These are phyloP conservation scores for Danio jaintianensis DNA, from an alignment of 2,797 vertebrate species.

Conservation along the genomic window DNA sequence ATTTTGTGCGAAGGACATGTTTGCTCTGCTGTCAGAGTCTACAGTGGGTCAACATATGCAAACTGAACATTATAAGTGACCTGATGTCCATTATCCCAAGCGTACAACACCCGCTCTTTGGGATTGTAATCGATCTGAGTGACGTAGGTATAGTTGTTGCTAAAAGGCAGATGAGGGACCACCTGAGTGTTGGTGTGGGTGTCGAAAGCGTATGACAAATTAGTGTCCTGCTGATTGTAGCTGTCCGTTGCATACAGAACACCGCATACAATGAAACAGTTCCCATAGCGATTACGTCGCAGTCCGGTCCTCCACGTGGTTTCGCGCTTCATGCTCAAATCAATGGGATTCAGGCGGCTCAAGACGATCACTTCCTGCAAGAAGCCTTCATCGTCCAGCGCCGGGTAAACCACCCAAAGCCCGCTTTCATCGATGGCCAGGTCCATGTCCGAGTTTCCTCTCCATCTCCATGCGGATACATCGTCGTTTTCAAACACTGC, in stretches of 20 bases:
- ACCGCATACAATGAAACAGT: slow-evolving; percentile 96
- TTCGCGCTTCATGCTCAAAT: slow-evolving; percentile 92
- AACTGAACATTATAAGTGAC: slow-evolving; percentile 94
- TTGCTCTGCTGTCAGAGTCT: slow-evolving; percentile 34
- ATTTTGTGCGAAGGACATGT: slow-evolving; percentile 28
- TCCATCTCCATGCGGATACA: slow-evolving; percentile 88
- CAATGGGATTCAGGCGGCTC: slow-evolving; percentile 88
- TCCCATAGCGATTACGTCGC: slow-evolving; percentile 88
- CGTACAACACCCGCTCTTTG: slow-evolving; percentile 91
- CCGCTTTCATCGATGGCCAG: slow-evolving; percentile 95
- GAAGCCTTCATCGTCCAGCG: slow-evolving; percentile 91
- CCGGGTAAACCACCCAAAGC: slow-evolving; percentile 95
- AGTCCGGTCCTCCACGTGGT: slow-evolving; percentile 96
- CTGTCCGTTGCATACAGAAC: slow-evolving; percentile 95
- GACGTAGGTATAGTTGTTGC: slow-evolving; percentile 91
- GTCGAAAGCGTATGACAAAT: slow-evolving; percentile 96
- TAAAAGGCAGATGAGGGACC: slow-evolving; percentile 91
- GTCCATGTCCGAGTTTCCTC: slow-evolving; percentile 89
- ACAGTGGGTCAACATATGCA: slow-evolving; percentile 82
- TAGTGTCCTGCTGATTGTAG: slow-evolving; percentile 87
- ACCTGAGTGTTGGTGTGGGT: slow-evolving; percentile 99
- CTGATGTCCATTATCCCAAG: slow-evolving; percentile 98
- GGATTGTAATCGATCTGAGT: slow-evolving; percentile 98
- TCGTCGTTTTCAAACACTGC: slow-evolving; percentile 87
- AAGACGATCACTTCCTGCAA: slow-evolving; percentile 92